Conservation (phyloP, 2,113 vertebrate genomes). For the Paramormyrops kingsleyae region DNA sequence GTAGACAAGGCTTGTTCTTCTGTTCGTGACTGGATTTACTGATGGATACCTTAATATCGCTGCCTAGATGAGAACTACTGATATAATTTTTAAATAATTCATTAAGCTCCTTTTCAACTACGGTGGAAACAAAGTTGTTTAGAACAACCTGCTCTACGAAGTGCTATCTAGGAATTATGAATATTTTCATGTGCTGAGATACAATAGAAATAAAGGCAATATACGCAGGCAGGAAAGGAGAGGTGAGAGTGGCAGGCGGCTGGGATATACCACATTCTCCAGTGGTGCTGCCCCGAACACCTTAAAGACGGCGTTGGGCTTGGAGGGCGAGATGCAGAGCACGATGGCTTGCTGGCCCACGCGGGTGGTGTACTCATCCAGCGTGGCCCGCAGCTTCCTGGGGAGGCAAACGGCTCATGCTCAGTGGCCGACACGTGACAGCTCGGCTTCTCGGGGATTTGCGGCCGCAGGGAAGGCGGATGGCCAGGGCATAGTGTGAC, state of each 20-base stretch:
- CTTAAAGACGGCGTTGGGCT: constrained; percentile 95
- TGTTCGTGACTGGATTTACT: background rate
- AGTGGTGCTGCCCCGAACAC: constrained; percentile 94
- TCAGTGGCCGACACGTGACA: background rate
- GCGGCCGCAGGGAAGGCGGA: background rate
- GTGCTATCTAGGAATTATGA: background rate
- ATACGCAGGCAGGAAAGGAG: background rate
- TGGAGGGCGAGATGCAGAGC: constrained; percentile 92
- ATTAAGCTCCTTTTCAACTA: background rate
- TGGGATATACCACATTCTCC: constrained; percentile 85
- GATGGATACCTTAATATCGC: background rate
- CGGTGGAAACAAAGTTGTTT: background rate
- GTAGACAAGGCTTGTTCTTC: background rate
- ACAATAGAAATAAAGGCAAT: constrained; percentile 21
- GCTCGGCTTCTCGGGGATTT: background rate
- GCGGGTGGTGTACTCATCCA: constrained; percentile 94
- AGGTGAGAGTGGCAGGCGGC: background rate
- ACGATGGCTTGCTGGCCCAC: constrained; percentile 98
- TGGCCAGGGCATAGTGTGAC: background rate
- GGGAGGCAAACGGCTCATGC: constrained; percentile 12
- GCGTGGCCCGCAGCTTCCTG: constrained; percentile 88
- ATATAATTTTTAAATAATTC: background rate
- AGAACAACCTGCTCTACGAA: background rate
- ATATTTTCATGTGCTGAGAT: background rate
- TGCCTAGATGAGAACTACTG: background rate